These are phyloP conservation scores for Cepphus grylle DNA, from an alignment of 2,113 vertebrate genomes.

Conservation along the genomic window DNA sequence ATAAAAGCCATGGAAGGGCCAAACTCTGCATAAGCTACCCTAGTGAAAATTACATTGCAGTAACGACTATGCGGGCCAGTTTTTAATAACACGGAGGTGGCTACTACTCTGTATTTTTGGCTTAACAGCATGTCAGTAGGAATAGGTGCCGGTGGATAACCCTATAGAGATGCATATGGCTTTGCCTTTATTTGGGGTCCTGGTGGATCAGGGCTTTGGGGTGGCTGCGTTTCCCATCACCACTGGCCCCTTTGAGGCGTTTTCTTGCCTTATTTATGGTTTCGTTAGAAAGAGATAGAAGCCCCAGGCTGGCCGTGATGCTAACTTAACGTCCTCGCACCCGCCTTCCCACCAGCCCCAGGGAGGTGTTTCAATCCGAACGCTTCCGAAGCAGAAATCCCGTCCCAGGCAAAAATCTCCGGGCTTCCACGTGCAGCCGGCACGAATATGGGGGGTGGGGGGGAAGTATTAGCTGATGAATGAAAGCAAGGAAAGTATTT, in stretches of 20 bases:
- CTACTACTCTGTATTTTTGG: not conserved
- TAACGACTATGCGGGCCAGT: not conserved
- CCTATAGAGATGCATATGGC: not conserved
- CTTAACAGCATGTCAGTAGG: not conserved
- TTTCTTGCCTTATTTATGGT: not conserved
- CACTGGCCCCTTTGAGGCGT: not conserved
- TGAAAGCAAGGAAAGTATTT: constrained; percentile 43
- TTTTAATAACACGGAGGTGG: not conserved
- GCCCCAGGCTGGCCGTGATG: not conserved
- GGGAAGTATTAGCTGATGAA: constrained; percentile 29
- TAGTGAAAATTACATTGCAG: not conserved
- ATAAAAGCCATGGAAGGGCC: not conserved
- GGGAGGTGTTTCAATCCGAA: not conserved
- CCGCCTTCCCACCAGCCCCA: not conserved
- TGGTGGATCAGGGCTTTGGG: not conserved
- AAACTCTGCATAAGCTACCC: not conserved
- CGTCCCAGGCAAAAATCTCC: not conserved
- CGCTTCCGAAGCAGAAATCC: not conserved
- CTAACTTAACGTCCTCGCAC: not conserved
- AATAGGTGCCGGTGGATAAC: not conserved
- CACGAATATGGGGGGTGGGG: not conserved
- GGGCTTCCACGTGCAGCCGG: not conserved
- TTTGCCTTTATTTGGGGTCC: not conserved
- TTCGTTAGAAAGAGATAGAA: not conserved
- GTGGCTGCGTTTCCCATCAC: not conserved